Percentiles rank a stretch among this genome's conserved stretches.
Evolutionary conservation across 1,140 invertebrate species (phyloP).

Genomic region (Drosophila novamexicana): DNA sequence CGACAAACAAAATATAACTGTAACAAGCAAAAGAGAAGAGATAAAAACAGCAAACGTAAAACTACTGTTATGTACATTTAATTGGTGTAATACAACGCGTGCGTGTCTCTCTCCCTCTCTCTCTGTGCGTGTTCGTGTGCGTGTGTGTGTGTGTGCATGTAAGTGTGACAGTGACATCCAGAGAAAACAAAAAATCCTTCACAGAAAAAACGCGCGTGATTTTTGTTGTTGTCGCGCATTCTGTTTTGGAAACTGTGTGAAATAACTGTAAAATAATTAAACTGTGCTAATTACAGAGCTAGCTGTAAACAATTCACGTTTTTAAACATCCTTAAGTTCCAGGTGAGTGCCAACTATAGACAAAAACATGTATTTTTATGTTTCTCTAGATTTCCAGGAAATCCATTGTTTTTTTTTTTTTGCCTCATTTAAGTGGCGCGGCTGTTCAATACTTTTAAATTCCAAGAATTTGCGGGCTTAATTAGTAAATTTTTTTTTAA

Average conservation of each 20-base stretch:
- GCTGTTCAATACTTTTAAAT: not conserved
- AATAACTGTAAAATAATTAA: conserved; percentile 28
- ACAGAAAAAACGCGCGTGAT: conserved; percentile 19
- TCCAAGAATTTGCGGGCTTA: not conserved
- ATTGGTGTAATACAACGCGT: conserved; percentile 16
- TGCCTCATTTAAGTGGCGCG: not conserved
- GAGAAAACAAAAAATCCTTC: conserved; percentile 5
- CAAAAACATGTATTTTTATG: conserved; percentile 11
- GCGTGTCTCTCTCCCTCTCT: not conserved
- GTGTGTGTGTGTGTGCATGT: conserved; percentile 9
- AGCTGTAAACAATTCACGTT: conserved; percentile 51
- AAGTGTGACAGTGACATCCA: conserved; percentile 22
- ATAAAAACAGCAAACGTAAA: conserved; percentile 11
- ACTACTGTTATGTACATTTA: conserved; percentile 25
- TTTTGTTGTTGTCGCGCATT: conserved; percentile 22
- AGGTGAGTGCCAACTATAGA: conserved; percentile 53
- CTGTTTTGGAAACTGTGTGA: conserved; percentile 31
- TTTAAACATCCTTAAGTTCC: conserved; percentile 50
- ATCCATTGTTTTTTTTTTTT: too few relatives aligned
- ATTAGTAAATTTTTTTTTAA: not conserved
- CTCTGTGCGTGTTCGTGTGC: not conserved
- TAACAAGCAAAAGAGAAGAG: conserved; percentile 18
- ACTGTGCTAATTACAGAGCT: conserved; percentile 70
- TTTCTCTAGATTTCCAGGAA: conserved; percentile 1
- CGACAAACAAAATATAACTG: not conserved